Evolutionary conservation across 2,888 invertebrate genomes (phyloP).

Genomic region (Megamerina dolium): DNA sequence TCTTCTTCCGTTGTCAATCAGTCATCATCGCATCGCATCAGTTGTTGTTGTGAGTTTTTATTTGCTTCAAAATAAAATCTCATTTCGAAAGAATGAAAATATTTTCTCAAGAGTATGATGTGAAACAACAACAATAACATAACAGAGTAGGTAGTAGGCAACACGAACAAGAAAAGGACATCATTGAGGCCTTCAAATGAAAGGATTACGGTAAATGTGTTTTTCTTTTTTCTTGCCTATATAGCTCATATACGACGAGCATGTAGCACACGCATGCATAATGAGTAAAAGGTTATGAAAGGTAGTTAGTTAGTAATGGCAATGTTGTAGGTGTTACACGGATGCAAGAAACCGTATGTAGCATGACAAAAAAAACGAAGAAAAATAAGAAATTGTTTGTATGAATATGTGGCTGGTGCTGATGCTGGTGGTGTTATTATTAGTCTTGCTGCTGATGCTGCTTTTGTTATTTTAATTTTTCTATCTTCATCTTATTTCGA

Average conservation of each 20-base stretch:
- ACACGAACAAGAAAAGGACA: background rate
- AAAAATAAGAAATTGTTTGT: too few species aligned
- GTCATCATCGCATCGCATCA: constrained; percentile 11
- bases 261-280: background rate
- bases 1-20: constrained; percentile 28
- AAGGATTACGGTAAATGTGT: constrained; percentile 20
- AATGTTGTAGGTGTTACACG: background rate
- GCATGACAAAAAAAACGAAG: too few species aligned
- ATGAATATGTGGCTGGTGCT: too few species aligned
- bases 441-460: too few species aligned
- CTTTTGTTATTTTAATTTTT: too few species aligned
- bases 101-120: constrained; percentile 21
- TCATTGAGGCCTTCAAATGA: constrained; percentile 8
- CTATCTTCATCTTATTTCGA: too few species aligned
- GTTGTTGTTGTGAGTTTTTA: too few species aligned
- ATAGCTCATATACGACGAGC: constrained; percentile 1
- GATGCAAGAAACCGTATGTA: too few species aligned
- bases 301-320: constrained; percentile 3
- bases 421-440: background rate
- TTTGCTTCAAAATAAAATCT: too few species aligned
- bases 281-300: constrained; percentile 12
- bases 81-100: constrained; percentile 24
- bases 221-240: constrained; percentile 4
- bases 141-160: too few species aligned
- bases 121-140: constrained; percentile 3